These are phyloP conservation scores for Steinernema carpocapsae DNA, from an alignment of 2,888 invertebrate genomes.

Conservation along the genomic window DNA sequence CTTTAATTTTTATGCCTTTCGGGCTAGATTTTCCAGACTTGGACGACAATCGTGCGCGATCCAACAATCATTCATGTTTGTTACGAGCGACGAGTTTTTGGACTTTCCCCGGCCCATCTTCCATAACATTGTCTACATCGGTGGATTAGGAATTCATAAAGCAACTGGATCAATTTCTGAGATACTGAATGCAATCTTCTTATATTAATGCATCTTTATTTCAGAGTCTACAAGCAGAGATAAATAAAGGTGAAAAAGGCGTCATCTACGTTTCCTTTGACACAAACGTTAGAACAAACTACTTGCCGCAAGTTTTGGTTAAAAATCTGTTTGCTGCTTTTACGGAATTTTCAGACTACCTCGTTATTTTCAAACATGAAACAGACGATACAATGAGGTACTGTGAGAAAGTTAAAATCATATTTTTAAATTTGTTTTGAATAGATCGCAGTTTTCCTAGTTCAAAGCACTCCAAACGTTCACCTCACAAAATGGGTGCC, in stretches of 20 bases:
- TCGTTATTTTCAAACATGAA: conserved; percentile 40
- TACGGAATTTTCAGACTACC: conserved; percentile 36
- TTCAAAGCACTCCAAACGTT: conserved; percentile 12
- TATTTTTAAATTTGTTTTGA: background rate
- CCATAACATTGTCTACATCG: conserved; percentile 38
- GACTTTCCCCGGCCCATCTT: conserved; percentile 39
- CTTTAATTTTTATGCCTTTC: background rate
- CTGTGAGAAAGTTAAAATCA: background rate
- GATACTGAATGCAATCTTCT: no score
- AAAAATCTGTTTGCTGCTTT: conserved; percentile 32
- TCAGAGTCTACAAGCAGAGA: conserved; percentile 34
- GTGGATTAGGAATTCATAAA: conserved; percentile 23
- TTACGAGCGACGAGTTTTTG: conserved; percentile 39
- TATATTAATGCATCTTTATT: background rate
- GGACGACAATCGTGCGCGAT: no score
- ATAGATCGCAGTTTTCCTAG: background rate
- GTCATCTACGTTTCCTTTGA: conserved; percentile 40
- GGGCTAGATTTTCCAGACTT: conserved; percentile 29
- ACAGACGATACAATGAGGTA: background rate
- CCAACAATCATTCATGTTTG: conserved; percentile 32
- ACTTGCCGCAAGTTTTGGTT: conserved; percentile 33
- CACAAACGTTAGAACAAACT: conserved; percentile 36
- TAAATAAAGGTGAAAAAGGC: conserved; percentile 28
- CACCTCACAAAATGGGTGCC: conserved; percentile 37
- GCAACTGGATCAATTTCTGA: background rate